Base-by-base conservation (phyloP, 1,140 invertebrate species). In the Drosophila takahashii region DNA sequence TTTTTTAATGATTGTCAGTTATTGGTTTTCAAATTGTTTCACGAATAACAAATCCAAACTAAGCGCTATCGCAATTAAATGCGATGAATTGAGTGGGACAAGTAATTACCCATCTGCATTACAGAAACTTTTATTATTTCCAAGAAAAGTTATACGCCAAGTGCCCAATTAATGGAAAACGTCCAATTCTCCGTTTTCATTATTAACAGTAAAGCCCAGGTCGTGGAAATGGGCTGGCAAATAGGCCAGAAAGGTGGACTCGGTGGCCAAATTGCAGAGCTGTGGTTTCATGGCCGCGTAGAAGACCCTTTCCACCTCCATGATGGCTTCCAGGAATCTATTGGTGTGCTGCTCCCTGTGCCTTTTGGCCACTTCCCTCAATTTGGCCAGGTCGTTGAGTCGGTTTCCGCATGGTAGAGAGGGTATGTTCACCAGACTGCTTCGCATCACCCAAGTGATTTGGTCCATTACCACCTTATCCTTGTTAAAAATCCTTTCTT, bases 281-380 rank as follows among this genome's bases (percentile, higher is more conserved):
- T 71, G 45, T 0, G 69, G 36, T 6, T 39, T 27, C 77, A 81
- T 78, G 13, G 58, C 74, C 1, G 32, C 36, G 15, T 67, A 72
- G n/a, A 77, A 84, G 1, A 76, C 37, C 0, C 76, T 59, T 4
- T 79, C 70, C 34, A 86, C 36, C 3, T 78, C 74, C 77, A 86
- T 58, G 0, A 86, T 16, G 8, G 78, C 61, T 0, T 67, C 16
- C 2, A 41, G 16, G 36, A 86, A 86, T 3, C 29, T 32, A 1
- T 15, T 59, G 7, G 9, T 60, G n/a, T 65, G 56, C 1, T 15
- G 45, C 4, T 47, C 22, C 13, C 36, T 27, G 1, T 22, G 15
- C 11, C 47, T 11, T 2, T n/a, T 36, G 7, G 36, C 18, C 15
- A 27, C 2, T 0, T 8, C 6, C 7, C 18, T 29, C 9, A 11